These are phyloP conservation scores for Teleiodes luculella DNA, from an alignment of 2,888 invertebrate genomes.

Conservation along the genomic window DNA sequence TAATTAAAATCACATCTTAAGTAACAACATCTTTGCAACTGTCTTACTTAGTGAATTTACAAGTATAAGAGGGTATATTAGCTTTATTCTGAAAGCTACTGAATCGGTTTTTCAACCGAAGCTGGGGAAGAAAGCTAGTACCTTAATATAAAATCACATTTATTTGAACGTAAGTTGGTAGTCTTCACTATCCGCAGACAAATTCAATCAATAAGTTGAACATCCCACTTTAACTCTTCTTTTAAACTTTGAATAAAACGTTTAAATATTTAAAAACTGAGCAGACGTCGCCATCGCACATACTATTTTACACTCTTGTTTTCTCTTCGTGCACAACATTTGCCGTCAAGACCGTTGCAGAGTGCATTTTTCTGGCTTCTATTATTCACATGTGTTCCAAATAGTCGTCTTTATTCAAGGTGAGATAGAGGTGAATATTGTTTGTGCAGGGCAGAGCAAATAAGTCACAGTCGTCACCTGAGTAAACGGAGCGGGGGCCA, in stretches of 20 bases:
- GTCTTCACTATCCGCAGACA: neutral
- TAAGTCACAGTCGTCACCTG: conserved; percentile 66
- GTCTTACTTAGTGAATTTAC: too few relatives aligned
- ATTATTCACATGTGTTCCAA: conserved; percentile 31
- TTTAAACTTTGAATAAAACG: conserved; percentile 29
- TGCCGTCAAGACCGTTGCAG: conserved; percentile 57
- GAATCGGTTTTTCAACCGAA: too few relatives aligned
- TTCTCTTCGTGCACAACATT: conserved; percentile 56
- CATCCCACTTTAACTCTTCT: neutral
- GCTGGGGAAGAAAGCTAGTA: too few relatives aligned
- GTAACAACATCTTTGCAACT: too few relatives aligned
- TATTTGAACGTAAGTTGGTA: neutral
- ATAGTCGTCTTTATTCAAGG: conserved; percentile 34
- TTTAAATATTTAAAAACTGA: conserved; percentile 50
- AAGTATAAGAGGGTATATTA: too few relatives aligned
- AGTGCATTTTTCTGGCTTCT: conserved; percentile 62
- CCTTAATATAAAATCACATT: too few relatives aligned
- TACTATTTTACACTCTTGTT: conserved; percentile 53
- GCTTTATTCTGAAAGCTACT: too few relatives aligned
- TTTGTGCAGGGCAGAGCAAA: conserved; percentile 39
- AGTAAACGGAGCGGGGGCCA: conserved; percentile 57
- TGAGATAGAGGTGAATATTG: conserved; percentile 36
- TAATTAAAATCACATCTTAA: too few relatives aligned
- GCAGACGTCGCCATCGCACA: conserved; percentile 36
- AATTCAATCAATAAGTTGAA: conserved; percentile 13